Base-by-base conservation (phyloP, 1,140 invertebrate species). In the Drosophila kikkawai region DNA sequence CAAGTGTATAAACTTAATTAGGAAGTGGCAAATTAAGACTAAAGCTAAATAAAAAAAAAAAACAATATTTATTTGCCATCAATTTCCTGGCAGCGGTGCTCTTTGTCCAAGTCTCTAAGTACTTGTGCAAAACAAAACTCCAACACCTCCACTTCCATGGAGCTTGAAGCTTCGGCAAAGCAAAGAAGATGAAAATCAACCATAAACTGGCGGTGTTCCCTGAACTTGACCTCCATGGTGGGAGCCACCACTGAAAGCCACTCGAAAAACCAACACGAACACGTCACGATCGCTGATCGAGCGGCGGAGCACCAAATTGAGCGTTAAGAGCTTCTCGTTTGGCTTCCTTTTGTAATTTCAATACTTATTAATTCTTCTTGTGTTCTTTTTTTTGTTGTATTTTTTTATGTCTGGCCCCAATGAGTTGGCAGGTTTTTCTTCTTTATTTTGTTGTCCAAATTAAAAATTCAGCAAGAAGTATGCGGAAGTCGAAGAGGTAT, bases 181-280 rank as follows among this genome's bases (percentile, higher is more conserved):
- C 42, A 26, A 47, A 48, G 26, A 78, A 48, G 58, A 55, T 69
- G 58, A 50, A 56, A 67, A 50, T 34, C 37, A 41, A 59, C 59
- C 37, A 69, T 50, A 22, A 55, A 32, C 44, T 61, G 51, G 53
- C 44, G 80, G 83, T 88, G 65, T 88, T 87, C 73, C 83, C 83
- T 87, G 83, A 87, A 87, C 83, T 88, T 87, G 83, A 87, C 83
- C 83, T 88, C 77, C 67, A 76, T 60, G 61, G 39, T 60, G 61
- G 39, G 58, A 68, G 17, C n/a, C 12, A 34, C 66, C 34, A 41
- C 19, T 15, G 47, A 58, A 55, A 55, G 11, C 19, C 53, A 55
- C 36, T 55, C 19, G n/a, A 41, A 68, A 34, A 64, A 63, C 37
- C 61, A 13, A 60, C 44, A 71, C 11, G 53, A 69, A 51, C 66